Conservation (phyloP, 2,888 invertebrate genomes). For the Phyllotreta cruciferae region DNA sequence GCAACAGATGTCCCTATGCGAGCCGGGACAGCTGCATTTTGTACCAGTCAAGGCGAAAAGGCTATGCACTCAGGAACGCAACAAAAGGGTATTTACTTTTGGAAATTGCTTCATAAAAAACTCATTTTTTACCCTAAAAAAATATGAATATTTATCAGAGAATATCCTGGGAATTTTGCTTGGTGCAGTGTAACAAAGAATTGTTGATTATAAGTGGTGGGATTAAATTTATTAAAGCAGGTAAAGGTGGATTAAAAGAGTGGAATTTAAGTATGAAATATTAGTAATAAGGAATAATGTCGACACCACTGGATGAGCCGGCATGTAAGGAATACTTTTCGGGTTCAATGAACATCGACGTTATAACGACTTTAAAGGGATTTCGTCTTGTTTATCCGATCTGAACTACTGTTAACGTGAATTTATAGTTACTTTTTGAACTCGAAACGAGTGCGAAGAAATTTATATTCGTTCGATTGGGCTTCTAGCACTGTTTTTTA, state of each 20-base stretch:
- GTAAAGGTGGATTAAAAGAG: too few species aligned
- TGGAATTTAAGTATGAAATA: too few species aligned
- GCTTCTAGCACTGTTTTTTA: too few species aligned
- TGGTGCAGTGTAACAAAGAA: too few species aligned
- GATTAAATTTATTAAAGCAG: too few species aligned
- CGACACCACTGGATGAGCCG: background rate
- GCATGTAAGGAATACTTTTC: slow-evolving; percentile 19
- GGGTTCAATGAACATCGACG: slow-evolving; percentile 26
- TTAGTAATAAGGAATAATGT: too few species aligned
- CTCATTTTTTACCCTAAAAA: too few species aligned
- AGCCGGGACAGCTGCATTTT: slow-evolving; percentile 9
- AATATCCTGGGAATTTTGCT: background rate
- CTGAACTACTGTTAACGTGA: slow-evolving; percentile 13
- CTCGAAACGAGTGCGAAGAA: slow-evolving; percentile 8
- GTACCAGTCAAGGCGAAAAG: background rate
- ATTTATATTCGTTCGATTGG: background rate
- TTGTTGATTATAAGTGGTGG: too few species aligned
- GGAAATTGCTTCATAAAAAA: too few species aligned
- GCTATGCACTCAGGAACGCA: background rate
- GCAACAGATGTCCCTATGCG: slow-evolving; percentile 15
- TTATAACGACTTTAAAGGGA: slow-evolving; percentile 14
- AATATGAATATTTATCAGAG: background rate
- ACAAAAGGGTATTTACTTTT: background rate
- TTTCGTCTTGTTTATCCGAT: slow-evolving; percentile 17
- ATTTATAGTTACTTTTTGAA: slow-evolving; percentile 15